Percentiles rank a stretch among this genome's conserved stretches.
These are phyloP conservation scores for Drosophila mayaguana DNA, from an alignment of 2,888 invertebrate species.

Conservation along the genomic window DNA sequence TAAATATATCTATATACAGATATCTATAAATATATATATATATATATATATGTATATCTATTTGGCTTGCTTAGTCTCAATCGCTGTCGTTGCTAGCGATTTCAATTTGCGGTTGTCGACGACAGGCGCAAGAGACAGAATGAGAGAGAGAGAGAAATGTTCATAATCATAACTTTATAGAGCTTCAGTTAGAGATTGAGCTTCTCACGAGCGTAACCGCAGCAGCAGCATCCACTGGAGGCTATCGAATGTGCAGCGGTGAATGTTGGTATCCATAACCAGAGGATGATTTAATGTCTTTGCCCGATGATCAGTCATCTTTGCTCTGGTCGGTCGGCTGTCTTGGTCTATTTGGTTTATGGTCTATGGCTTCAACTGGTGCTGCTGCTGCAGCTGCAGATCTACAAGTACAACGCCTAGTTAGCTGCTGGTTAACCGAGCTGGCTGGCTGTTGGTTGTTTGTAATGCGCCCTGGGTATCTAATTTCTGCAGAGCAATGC, in stretches of 20 bases:
- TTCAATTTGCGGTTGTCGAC: constrained; percentile 51
- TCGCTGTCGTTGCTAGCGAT: constrained; percentile 37
- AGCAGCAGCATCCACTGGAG: constrained; percentile 37
- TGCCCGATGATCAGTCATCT: constrained; percentile 69
- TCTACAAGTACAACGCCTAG: constrained; percentile 56
- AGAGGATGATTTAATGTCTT: constrained; percentile 72
- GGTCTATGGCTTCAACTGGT: constrained; percentile 57
- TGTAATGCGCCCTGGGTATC: constrained; percentile 52
- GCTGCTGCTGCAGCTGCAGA: constrained; percentile 9
- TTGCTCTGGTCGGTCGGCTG: constrained; percentile 24
- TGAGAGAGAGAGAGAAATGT: constrained; percentile 43
- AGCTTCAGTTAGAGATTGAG: constrained; percentile 28
- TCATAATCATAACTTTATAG: constrained; percentile 65
- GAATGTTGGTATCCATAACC: constrained; percentile 34
- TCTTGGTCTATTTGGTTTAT: constrained; percentile 18
- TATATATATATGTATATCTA: background rate
- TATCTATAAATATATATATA: no score
- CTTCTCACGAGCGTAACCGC: constrained; percentile 72
- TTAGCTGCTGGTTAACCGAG: constrained; percentile 28
- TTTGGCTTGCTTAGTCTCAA: constrained; percentile 34
- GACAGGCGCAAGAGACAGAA: no score
- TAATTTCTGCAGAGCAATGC: constrained; percentile 64
- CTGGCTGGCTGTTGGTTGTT: constrained; percentile 13
- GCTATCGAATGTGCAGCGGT: constrained; percentile 52
- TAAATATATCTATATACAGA: background rate